Percentiles rank a stretch among this genome's conserved stretches.
Conservation (phyloP, 1,140 invertebrate genomes). For the Conus betulinus region DNA sequence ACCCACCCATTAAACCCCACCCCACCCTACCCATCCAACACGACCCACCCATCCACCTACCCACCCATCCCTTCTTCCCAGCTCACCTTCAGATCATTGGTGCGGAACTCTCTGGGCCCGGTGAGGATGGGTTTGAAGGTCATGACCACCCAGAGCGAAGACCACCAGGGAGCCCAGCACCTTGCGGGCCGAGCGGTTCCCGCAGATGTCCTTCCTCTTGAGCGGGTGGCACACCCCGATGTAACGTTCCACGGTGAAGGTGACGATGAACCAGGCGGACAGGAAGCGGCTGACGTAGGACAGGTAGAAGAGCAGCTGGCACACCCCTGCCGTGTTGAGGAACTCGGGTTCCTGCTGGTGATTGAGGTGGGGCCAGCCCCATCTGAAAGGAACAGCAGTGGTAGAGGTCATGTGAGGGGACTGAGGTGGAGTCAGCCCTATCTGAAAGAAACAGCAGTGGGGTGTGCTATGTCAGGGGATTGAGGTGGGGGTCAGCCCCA, state of each 20-base stretch:
- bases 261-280: slow-evolving; percentile 69
- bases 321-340: slow-evolving; percentile 50
- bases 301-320: slow-evolving; percentile 62
- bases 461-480: too few species aligned
- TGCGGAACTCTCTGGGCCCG: not conserved
- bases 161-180: not conserved
- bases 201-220: slow-evolving; percentile 16
- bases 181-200: not conserved
- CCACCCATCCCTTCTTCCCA: too few species aligned
- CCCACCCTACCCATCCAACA: too few species aligned
- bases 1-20: too few species aligned
- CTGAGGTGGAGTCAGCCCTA: too few species aligned
- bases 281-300: slow-evolving; percentile 66
- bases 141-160: not conserved
- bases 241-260: slow-evolving; percentile 70
- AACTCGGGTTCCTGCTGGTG: not conserved
- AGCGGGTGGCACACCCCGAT: slow-evolving; percentile 67
- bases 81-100: not conserved
- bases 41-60: too few species aligned
- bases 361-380: slow-evolving; percentile 42
- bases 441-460: too few species aligned
- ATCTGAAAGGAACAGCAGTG: not conserved
- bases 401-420: too few species aligned
- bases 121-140: not conserved
- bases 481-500: too few species aligned